Conservation (phyloP, 2,797 vertebrate species). For the Morus bassanus region DNA sequence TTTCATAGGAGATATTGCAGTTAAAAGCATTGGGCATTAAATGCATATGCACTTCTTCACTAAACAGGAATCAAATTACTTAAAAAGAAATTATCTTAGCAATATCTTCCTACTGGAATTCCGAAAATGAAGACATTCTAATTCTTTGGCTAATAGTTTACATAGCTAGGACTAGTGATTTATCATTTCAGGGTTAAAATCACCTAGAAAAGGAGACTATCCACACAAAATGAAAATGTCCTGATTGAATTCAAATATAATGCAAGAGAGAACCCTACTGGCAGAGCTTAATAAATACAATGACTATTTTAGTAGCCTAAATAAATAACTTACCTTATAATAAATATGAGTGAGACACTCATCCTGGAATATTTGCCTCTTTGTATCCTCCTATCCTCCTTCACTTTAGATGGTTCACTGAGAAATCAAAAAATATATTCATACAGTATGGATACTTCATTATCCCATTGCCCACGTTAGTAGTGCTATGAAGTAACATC, state of each 20-base stretch:
- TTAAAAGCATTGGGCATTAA: neutral
- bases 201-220: neutral
- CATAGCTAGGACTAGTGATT: neutral
- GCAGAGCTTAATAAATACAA: constrained; percentile 55
- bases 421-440: neutral
- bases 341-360: neutral
- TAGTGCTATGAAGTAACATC: neutral
- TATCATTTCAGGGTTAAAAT: constrained; percentile 21
- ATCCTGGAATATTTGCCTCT: neutral
- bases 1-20: neutral
- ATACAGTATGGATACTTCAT: neutral
- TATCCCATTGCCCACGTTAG: neutral
- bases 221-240: neutral
- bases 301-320: neutral
- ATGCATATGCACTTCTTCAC: neutral
- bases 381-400: neutral
- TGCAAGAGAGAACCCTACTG: constrained; percentile 75
- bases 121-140: neutral
- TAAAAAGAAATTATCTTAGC: neutral
- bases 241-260: constrained; percentile 50
- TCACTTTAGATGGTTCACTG: neutral
- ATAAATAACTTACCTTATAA: neutral
- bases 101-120: neutral
- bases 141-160: neutral
- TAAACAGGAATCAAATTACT: neutral